These are phyloP conservation scores for Trididemnum nubilum DNA, from an alignment of 23 tunicate genomes.

Conservation along the genomic window DNA sequence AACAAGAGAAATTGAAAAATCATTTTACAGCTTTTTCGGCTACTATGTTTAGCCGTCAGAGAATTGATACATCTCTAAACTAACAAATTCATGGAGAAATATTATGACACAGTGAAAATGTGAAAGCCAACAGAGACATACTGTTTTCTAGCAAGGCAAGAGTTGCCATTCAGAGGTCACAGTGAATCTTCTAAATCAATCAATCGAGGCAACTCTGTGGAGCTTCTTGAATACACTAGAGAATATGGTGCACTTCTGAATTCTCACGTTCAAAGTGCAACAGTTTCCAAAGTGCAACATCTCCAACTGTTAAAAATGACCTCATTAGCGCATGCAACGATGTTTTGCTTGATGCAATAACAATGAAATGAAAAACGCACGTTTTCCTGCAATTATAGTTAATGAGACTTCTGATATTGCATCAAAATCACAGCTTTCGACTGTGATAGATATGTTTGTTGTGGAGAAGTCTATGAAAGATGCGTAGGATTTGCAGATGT, in stretches of 20 bases:
- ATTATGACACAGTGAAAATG: background rate
- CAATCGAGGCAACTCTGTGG: background rate
- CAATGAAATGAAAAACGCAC: background rate
- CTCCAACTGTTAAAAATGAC: constrained; percentile 7
- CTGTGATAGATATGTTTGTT: background rate
- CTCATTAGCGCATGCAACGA: background rate
- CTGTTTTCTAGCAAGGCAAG: constrained; percentile 1
- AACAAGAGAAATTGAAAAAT: background rate
- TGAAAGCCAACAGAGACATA: constrained; percentile 2
- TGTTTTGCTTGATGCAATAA: background rate
- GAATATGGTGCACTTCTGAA: constrained; percentile 2
- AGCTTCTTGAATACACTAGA: constrained; percentile 20
- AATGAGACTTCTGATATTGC: background rate
- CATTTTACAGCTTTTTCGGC: background rate
- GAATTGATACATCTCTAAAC: background rate
- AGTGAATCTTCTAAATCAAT: background rate
- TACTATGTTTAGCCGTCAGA: background rate
- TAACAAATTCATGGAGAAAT: background rate
- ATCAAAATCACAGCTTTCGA: background rate
- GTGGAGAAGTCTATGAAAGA: background rate
- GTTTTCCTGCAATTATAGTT: background rate
- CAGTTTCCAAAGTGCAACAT: background rate
- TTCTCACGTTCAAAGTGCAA: background rate
- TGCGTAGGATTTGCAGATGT: background rate
- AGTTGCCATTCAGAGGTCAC: constrained; percentile 5